Percentiles rank a stretch among this genome's conserved stretches.
These are phyloP conservation scores for Tetramorium parvispinum DNA, from an alignment of 1,140 invertebrate species.

Conservation along the genomic window DNA sequence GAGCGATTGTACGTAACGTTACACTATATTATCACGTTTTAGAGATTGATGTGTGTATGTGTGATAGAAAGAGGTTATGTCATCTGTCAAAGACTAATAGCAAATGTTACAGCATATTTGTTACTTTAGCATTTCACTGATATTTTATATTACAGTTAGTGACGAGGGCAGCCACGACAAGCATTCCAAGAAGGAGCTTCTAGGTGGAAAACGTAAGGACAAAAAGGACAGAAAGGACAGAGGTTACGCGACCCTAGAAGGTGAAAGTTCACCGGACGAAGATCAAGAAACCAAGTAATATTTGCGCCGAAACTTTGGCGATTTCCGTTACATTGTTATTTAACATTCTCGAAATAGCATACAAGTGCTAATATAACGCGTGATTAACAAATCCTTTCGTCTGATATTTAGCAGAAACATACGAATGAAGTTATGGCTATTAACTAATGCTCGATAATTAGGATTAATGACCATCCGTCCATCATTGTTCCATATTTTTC, in stretches of 20 bases:
- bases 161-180: constrained; percentile 91
- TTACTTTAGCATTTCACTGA: background rate
- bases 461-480: background rate
- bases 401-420: background rate
- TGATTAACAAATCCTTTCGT: background rate
- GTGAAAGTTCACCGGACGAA: constrained; percentile 96
- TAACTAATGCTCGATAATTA: constrained; percentile 26
- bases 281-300: constrained; percentile 93
- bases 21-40: background rate
- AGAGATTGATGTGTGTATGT: too few species aligned
- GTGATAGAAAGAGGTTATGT: constrained; percentile 59
- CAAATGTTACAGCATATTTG: background rate
- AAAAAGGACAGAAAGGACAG: constrained; percentile 95
- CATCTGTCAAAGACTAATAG: constrained; percentile 49
- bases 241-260: constrained; percentile 96
- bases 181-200: constrained; percentile 91
- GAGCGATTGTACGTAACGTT: constrained; percentile 91
- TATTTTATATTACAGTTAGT: constrained; percentile 86
- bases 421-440: background rate
- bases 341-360: background rate
- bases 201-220: constrained; percentile 90
- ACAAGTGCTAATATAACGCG: background rate
- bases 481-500: background rate
- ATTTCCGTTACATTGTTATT: background rate
- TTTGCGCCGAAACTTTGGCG: background rate